These are phyloP conservation scores for Anaspis maculata DNA, from an alignment of 2,888 invertebrate species.

Conservation along the genomic window DNA sequence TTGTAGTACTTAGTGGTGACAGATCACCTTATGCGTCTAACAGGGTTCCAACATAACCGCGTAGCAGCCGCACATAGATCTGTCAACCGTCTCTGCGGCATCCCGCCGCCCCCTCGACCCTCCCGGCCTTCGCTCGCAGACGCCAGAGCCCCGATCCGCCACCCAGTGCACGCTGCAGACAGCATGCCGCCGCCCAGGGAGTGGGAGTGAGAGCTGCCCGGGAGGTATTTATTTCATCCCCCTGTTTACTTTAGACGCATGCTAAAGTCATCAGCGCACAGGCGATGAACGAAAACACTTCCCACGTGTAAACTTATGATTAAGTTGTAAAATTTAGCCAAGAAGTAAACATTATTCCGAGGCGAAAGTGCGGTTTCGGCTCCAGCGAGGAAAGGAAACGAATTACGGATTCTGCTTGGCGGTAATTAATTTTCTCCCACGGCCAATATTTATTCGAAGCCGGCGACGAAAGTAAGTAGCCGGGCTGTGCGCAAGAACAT, in stretches of 20 bases:
- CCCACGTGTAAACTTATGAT: conserved; percentile 17
- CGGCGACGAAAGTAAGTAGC: too few species aligned
- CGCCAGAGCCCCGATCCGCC: too few species aligned
- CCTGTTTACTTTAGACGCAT: conserved; percentile 29
- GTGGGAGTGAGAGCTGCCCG: conserved; percentile 16
- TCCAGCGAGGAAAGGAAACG: not conserved
- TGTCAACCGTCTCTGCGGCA: conserved; percentile 25
- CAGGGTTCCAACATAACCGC: conserved; percentile 28
- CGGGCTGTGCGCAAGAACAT: too few species aligned
- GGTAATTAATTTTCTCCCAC: not conserved
- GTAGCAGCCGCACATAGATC: conserved; percentile 33
- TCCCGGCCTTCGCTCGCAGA: too few species aligned
- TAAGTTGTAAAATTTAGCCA: conserved; percentile 14
- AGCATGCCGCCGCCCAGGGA: too few species aligned
- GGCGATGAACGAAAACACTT: conserved; percentile 18
- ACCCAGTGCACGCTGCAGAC: too few species aligned
- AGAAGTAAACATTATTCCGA: not conserved
- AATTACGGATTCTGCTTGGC: not conserved
- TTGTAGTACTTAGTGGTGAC: conserved; percentile 34
- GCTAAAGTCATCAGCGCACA: conserved; percentile 21
- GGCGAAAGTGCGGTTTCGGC: not conserved
- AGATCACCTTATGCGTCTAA: conserved; percentile 34
- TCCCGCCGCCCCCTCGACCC: conserved; percentile 11
- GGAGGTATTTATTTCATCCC: conserved; percentile 28
- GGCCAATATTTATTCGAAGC: not conserved